Percentiles rank a stretch among this genome's conserved stretches.
Conservation (phyloP, 2,113 vertebrate species). For the Zosterops borbonicus region DNA sequence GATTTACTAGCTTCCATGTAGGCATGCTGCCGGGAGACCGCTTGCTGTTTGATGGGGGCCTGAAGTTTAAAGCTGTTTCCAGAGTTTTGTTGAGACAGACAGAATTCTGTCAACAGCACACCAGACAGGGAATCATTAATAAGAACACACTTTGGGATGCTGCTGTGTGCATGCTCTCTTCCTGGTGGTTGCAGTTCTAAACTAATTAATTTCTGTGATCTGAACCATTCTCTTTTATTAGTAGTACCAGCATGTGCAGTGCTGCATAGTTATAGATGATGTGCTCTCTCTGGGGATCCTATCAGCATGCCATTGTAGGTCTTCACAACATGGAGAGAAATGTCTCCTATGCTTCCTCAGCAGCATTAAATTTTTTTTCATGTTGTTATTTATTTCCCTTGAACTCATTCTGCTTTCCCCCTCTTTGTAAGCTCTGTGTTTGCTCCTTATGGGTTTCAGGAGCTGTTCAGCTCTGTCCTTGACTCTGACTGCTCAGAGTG, state of each 20-base stretch:
- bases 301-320: constrained; percentile 59
- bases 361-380: constrained; percentile 49
- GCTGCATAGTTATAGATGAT: constrained; percentile 54
- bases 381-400: constrained; percentile 68
- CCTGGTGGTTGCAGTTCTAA: constrained; percentile 70
- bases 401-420: constrained; percentile 41
- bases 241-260: constrained; percentile 68
- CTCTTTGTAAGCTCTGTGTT: constrained; percentile 45
- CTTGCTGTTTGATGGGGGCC: constrained; percentile 61
- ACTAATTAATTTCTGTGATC: constrained; percentile 77
- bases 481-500: constrained; percentile 72
- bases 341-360: constrained; percentile 15
- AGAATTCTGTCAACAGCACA: constrained; percentile 71
- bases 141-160: constrained; percentile 53
- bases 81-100: constrained; percentile 77
- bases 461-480: constrained; percentile 64
- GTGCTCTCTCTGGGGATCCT: constrained; percentile 67
- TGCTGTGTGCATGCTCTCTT: constrained; percentile 61
- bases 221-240: constrained; percentile 74
- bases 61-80: constrained; percentile 72
- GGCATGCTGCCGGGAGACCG: constrained; percentile 49
- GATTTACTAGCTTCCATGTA: constrained; percentile 58
- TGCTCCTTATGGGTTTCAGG: constrained; percentile 64
- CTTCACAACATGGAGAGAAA: constrained; percentile 50
- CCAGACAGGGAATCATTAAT: constrained; percentile 66